Conservation (phyloP, 30 jellyfish, hydroid and myxozoan species). For the Phacellophora camtschatica region DNA sequence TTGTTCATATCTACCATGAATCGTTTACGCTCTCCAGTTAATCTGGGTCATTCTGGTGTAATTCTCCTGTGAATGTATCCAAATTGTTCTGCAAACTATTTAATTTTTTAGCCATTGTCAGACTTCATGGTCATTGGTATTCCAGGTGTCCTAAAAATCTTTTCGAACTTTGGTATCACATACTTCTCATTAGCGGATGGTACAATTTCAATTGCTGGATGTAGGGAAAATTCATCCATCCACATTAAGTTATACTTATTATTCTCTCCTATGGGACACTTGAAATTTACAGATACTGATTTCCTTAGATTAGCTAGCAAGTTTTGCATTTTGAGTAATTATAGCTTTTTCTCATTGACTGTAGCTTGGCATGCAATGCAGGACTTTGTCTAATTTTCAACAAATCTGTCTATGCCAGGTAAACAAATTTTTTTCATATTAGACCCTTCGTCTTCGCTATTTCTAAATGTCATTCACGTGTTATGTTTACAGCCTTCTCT, state of each 20-base stretch:
- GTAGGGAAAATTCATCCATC: constrained; percentile 6
- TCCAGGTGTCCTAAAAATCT: constrained; percentile 22
- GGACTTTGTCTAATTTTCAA: constrained; percentile 2
- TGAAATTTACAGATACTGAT: neutral
- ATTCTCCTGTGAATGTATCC: constrained; percentile 1
- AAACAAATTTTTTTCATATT: neutral
- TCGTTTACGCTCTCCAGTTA: constrained; percentile 1
- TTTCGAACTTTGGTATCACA: constrained; percentile 13
- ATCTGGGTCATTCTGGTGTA: constrained; percentile 12
- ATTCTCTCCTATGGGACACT: neutral
- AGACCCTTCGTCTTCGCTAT: neutral
- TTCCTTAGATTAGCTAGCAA: neutral
- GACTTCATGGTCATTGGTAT: constrained; percentile 6
- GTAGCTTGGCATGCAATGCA: neutral
- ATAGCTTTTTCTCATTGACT: neutral
- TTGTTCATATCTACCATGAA: constrained; percentile 6
- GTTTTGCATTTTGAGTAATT: neutral
- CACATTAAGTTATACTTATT: neutral
- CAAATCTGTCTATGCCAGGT: neutral
- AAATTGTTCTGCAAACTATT: neutral
- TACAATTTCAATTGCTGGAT: constrained; percentile 3
- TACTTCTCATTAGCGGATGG: neutral
- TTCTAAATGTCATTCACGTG: neutral
- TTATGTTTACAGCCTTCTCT: neutral
- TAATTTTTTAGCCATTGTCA: constrained; percentile 13